Evolutionary conservation across 1,140 invertebrate species (phyloP).

Genomic region (Carcinoscorpius rotundicauda): DNA sequence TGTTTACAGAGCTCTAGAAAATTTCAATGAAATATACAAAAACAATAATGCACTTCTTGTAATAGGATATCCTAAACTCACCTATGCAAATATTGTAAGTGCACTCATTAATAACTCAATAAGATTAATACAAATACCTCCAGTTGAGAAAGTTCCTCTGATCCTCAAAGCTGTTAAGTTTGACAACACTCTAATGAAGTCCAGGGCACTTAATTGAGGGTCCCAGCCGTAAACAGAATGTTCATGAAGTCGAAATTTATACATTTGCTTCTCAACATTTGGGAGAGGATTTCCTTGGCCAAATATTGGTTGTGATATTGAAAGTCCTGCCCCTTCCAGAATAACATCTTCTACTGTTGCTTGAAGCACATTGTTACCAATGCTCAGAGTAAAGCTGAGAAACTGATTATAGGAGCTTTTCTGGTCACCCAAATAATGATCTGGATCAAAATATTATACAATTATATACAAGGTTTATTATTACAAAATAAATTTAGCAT

Average conservation of each 20-base stretch:
- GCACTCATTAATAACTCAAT: neutral
- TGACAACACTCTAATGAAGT: constrained; percentile 80
- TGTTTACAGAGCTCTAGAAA: neutral
- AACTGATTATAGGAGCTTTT: constrained; percentile 87
- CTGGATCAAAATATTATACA: constrained; percentile 20
- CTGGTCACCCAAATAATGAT: constrained; percentile 65
- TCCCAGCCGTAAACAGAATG: constrained; percentile 67
- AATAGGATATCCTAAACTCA: constrained; percentile 2
- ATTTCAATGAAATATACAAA: neutral
- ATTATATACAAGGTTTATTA: too few species aligned
- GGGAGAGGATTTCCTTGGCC: constrained; percentile 77
- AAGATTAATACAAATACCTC: constrained; percentile 36
- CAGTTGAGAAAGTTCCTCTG: constrained; percentile 70
- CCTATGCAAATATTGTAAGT: neutral
- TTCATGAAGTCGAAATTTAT: constrained; percentile 76
- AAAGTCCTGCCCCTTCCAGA: constrained; percentile 60
- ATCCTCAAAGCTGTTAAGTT: constrained; percentile 91
- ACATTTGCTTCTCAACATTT: constrained; percentile 52
- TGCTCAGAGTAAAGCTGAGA: constrained; percentile 74
- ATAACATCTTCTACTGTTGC: constrained; percentile 71
- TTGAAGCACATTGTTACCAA: constrained; percentile 56
- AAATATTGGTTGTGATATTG: constrained; percentile 75
- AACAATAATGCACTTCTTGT: constrained; percentile 1
- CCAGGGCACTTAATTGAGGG: constrained; percentile 63
- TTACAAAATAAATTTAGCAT: too few species aligned